Conservation (phyloP, 2,888 invertebrate genomes). For the Nematopogon swammerdamellus region DNA sequence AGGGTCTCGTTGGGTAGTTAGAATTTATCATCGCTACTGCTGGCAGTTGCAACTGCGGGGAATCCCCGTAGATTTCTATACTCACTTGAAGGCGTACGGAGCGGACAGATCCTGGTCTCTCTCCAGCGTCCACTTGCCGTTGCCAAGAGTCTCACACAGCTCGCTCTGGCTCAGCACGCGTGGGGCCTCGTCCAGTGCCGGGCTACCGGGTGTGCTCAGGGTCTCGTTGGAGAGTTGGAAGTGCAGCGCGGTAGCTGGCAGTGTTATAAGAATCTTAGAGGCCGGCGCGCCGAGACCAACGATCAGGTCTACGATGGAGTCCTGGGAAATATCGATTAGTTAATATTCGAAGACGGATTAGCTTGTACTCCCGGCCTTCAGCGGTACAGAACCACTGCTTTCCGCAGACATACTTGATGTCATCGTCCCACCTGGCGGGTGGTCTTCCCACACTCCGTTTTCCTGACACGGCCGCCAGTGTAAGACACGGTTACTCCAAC, state of each 20-base stretch:
- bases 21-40: constrained; percentile 67
- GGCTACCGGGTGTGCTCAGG: constrained; percentile 68
- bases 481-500: too few species aligned
- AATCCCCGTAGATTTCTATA: too few species aligned
- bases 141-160: constrained; percentile 56
- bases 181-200: constrained; percentile 56
- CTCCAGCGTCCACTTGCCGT: constrained; percentile 68
- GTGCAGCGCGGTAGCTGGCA: constrained; percentile 66
- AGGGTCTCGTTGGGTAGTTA: constrained; percentile 60
- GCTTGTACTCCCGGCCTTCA: too few species aligned
- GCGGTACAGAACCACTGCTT: too few species aligned
- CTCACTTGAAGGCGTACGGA: constrained; percentile 69
- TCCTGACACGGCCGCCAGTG: too few species aligned
- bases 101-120: constrained; percentile 75
- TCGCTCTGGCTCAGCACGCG: constrained; percentile 55
- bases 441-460: too few species aligned
- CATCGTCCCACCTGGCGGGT: too few species aligned
- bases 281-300: constrained; percentile 68
- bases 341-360: neutral
- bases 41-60: too few species aligned
- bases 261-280: constrained; percentile 66
- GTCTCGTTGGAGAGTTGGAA: constrained; percentile 63
- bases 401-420: too few species aligned
- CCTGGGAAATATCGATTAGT: too few species aligned
- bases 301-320: constrained; percentile 71